Evolutionary conservation across 2,888 invertebrate genomes (phyloP).

Genomic region (Ernsta delagoae): DNA sequence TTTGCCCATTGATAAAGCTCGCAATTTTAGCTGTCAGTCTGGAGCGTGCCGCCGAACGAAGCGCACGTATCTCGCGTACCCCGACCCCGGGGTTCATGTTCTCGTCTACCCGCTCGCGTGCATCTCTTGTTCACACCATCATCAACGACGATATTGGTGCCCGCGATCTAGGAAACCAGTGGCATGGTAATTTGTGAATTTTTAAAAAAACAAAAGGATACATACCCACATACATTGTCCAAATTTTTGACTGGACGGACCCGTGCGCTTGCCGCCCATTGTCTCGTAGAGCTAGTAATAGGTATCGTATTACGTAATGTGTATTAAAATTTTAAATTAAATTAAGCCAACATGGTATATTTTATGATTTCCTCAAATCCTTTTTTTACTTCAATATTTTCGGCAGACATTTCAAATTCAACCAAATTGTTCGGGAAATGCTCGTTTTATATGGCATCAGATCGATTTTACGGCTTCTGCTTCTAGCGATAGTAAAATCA

Average conservation of each 20-base stretch:
- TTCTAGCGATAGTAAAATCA: constrained; percentile 30
- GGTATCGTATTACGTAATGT: constrained; percentile 76
- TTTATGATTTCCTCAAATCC: constrained; percentile 8
- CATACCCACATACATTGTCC: constrained; percentile 26
- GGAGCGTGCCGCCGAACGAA: constrained; percentile 67
- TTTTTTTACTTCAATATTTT: constrained; percentile 8
- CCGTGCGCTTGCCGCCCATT: constrained; percentile 64
- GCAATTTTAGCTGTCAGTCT: constrained; percentile 70
- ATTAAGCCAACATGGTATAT: constrained; percentile 23
- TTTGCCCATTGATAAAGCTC: constrained; percentile 74
- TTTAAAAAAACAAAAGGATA: constrained; percentile 55
- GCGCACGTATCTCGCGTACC: constrained; percentile 57
- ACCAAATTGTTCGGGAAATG: constrained; percentile 39
- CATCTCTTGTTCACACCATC: constrained; percentile 49
- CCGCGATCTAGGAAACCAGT: constrained; percentile 63
- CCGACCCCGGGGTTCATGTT: constrained; percentile 42
- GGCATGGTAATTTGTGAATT: constrained; percentile 79
- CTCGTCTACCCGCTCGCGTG: constrained; percentile 53
- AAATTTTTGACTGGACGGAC: constrained; percentile 54
- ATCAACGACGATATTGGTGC: constrained; percentile 52
- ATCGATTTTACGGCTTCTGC: constrained; percentile 39
- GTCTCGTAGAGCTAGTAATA: constrained; percentile 62
- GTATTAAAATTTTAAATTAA: constrained; percentile 44
- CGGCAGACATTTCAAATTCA: constrained; percentile 26
- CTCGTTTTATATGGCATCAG: constrained; percentile 38